Percentiles rank a stretch among this genome's conserved stretches.
phyloP scores from a whole-genome alignment of 1,140 invertebrate species.

The Araneus ventricosus region DNA sequence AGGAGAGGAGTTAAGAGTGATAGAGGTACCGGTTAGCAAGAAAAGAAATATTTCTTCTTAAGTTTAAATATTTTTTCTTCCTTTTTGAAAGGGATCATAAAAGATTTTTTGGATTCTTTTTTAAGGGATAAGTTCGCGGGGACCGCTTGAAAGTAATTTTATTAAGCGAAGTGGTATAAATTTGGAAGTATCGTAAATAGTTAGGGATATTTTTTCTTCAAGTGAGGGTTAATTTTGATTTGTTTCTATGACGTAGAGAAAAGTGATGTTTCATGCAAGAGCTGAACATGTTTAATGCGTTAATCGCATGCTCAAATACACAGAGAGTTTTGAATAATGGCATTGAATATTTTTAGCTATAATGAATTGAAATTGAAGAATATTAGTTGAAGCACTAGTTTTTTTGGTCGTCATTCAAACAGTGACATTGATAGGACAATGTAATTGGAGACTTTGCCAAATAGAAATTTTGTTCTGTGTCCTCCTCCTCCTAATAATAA shows the following conservation, averaged over 20 bases:
- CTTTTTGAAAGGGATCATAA: neutral
- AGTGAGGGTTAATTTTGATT: neutral
- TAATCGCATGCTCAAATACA: no score
- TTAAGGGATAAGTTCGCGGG: neutral
- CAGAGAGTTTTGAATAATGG: no score
- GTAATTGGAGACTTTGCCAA: no score
- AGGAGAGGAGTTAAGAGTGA: conserved; percentile 22
- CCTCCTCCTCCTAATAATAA: no score
- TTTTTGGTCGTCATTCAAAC: no score
- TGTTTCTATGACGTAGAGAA: neutral
- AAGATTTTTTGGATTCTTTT: conserved; percentile 25
- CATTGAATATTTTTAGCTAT: no score
- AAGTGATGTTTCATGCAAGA: no score
- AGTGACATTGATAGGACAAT: no score
- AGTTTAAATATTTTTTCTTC: conserved; percentile 36
- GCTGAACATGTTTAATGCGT: no score
- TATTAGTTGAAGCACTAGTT: no score
- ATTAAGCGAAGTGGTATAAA: conserved; percentile 7
- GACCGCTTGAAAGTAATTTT: conserved; percentile 31
- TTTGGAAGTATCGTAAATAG: neutral
- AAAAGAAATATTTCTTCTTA: conserved; percentile 21
- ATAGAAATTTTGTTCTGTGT: no score
- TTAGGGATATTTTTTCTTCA: neutral
- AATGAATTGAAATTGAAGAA: no score
- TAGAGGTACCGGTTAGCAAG: conserved; percentile 47